Base-by-base conservation (phyloP, 2,888 invertebrate genomes). In the Drosophila crucigera region DNA sequence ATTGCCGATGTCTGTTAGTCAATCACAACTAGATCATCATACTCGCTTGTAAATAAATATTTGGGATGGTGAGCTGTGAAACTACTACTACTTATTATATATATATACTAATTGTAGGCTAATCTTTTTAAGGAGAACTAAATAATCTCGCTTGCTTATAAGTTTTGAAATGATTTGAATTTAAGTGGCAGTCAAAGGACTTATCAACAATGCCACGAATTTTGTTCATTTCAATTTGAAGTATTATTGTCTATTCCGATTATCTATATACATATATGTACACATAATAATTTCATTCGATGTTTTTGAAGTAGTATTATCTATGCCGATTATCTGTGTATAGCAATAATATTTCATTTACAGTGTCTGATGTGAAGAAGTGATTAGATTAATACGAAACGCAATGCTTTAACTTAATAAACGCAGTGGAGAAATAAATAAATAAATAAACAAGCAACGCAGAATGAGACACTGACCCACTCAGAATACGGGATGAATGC, bases 241-340 rank as follows among this genome's bases (percentile, higher is more conserved):
- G 78, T 78, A 68, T 63, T 80, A 59, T 76, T 80, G 69, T 80
- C 68, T 76, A 67, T 73, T 52, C 1, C 52, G 73, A 79, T 79
- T 69, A 80, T 61, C 63, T 64, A 52, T 55, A 58, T n/a, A 37
- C 7, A 43, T 1, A 43, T 22, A 22, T 7, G 6, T 22, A 41
- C 22, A 58, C 5, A 31, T 31, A 19, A 7, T 58, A 58, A 30
- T 41, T 39, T 16, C 50, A 41, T 65, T 33, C 50, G 63, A 58
- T n/a, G 14, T 30, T n/a, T 55, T 54, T 79, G 75, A 78, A 78
- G 78, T 79, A 66, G 56, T 76, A 64, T 64, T 80, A 78, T 78
- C 68, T 73, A 59, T 69, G 39, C 7, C 61, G 76, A 79, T 79
- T 76, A 80, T 61, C 66, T 67, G 55, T 53, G 61, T 62, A 37